These are phyloP conservation scores for Sphaerolaimus hirsutus DNA, from an alignment of 2,888 invertebrate genomes.

Conservation along the genomic window DNA sequence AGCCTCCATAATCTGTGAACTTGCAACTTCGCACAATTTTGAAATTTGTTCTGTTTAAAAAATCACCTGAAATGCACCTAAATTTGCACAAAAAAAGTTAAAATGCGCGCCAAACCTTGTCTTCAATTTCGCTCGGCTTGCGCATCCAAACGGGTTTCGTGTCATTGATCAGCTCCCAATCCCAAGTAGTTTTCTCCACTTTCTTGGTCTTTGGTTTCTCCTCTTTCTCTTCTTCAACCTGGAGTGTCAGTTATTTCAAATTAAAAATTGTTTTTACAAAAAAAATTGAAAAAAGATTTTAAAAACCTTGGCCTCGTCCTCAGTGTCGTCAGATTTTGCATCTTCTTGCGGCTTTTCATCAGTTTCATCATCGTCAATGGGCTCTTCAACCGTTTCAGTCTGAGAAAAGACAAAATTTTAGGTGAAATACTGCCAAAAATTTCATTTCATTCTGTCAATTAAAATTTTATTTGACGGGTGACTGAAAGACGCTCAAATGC, in stretches of 20 bases:
- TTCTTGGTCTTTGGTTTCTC: constrained; percentile 49
- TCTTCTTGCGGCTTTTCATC: constrained; percentile 16
- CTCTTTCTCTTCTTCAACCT: constrained; percentile 19
- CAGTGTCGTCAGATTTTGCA: constrained; percentile 11
- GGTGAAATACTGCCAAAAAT: not conserved
- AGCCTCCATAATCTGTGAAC: too few relatives aligned
- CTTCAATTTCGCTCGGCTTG: constrained; percentile 44
- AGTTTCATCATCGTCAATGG: constrained; percentile 36
- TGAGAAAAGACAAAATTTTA: constrained; percentile 15
- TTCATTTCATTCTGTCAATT: too few relatives aligned
- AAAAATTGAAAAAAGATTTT: not conserved
- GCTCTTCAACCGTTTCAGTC: constrained; percentile 50
- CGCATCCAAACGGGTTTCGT: constrained; percentile 91
- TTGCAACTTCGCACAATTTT: too few relatives aligned
- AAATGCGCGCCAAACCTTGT: too few relatives aligned
- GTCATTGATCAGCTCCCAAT: constrained; percentile 85
- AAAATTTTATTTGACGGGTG: too few relatives aligned
- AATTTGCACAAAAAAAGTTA: too few relatives aligned
- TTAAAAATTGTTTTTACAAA: constrained; percentile 4
- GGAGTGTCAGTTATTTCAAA: constrained; percentile 4
- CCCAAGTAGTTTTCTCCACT: constrained; percentile 82
- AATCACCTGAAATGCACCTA: too few relatives aligned
- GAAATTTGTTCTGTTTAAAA: too few relatives aligned
- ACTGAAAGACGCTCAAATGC: too few relatives aligned
- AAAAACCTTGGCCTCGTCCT: constrained; percentile 11